Percentiles rank a stretch among this genome's conserved stretches.
Evolutionary conservation across 2,113 vertebrate genomes (phyloP).

Genomic region (Nothocercus julius): DNA sequence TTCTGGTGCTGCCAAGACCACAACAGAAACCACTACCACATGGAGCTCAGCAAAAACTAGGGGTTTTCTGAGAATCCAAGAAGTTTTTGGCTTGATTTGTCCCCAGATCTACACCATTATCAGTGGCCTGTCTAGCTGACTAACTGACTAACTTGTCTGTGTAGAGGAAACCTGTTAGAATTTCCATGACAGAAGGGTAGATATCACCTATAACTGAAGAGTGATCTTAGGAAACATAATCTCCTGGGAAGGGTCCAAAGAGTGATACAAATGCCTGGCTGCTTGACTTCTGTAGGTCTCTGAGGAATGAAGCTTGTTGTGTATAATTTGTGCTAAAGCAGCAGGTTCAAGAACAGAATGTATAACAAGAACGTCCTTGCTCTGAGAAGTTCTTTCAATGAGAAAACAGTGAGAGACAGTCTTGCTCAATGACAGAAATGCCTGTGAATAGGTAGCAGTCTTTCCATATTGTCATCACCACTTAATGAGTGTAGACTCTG

Average conservation of each 20-base stretch:
- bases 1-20: neutral
- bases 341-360: neutral
- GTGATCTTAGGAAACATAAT: neutral
- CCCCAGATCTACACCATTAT: neutral
- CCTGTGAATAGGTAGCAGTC: neutral
- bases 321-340: neutral
- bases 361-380: neutral
- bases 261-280: neutral
- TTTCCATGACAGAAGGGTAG: neutral
- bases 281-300: neutral
- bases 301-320: neutral
- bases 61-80: neutral
- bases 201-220: neutral
- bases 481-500: neutral
- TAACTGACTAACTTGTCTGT: neutral
- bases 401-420: neutral
- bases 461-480: neutral
- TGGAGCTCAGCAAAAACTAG: neutral
- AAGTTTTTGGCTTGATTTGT: neutral
- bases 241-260: neutral
- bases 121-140: neutral
- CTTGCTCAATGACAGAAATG: neutral
- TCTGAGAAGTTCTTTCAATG: neutral
- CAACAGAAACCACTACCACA: rapidly evolving
- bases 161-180: neutral